Evolutionary conservation across 2,888 invertebrate species (phyloP).

Genomic region (Aelia acuminata): DNA sequence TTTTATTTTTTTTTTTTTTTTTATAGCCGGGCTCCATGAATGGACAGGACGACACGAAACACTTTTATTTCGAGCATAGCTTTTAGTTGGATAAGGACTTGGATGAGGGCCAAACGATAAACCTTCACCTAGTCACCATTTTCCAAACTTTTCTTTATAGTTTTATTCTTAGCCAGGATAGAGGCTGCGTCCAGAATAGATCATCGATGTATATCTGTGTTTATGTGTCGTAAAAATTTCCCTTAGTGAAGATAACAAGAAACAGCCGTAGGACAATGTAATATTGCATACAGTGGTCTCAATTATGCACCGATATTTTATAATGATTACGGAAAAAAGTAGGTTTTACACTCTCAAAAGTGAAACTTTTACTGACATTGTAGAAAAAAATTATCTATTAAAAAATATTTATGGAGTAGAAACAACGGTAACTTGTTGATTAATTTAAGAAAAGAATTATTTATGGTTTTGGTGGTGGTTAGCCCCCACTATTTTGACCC

Average conservation of each 20-base stretch:
- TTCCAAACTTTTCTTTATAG: constrained; percentile 8
- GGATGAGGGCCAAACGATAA: neutral
- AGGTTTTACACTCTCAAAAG: no score
- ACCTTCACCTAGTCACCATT: constrained; percentile 33
- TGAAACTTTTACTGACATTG: no score
- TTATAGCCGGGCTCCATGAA: neutral
- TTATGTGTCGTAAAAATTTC: neutral
- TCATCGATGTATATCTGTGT: neutral
- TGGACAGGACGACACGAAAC: neutral
- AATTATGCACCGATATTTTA: neutral
- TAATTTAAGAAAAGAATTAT: no score
- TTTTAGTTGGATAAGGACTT: neutral
- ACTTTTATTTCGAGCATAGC: constrained; percentile 22
- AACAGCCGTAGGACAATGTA: no score
- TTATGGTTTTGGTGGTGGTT: no score
- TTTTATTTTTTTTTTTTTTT: neutral
- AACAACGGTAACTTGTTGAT: no score
- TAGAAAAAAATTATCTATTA: no score
- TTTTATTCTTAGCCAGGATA: neutral
- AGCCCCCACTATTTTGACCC: no score
- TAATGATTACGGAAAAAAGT: no score
- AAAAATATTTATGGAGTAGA: no score
- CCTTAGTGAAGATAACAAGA: no score
- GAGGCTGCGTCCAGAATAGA: neutral
- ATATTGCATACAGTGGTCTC: neutral